Evolutionary conservation across 2,888 invertebrate genomes (phyloP), one percentile per base, ranked within the genome.

Genomic region (Coleophora flavipennella): DNA sequence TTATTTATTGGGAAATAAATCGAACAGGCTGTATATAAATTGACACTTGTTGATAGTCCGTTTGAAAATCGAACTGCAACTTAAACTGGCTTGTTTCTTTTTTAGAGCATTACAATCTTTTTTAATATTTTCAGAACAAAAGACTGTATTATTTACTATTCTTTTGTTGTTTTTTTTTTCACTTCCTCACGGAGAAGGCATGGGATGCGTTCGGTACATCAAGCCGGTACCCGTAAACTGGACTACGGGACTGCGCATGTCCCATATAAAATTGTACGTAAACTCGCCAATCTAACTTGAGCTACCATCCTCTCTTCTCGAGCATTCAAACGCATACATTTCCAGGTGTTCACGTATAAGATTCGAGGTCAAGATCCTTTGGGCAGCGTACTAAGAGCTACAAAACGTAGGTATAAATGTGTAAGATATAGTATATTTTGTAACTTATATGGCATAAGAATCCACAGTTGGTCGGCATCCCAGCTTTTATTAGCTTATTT

Each of bases 401-500:
- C 51, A 55, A 51, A 63, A 50, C 58, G 57, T 55, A 56, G 50
- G 50, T 51, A 49, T 48, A 48, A 39, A 39, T 20, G 6, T 20
- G 6, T 20, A 20, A 20, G 20, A 4, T n/a, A n/a, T n/a, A n/a
- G 39, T 49, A 49, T 50, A 55, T 50, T 50, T 45, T 49, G 45
- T 43, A 50, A 51, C 42, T 54, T 20, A 50, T 54, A 58, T 55
- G 20, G 56, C 57, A 60, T 44, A 40, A 40, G 72, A 73, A 69
- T 64, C 81, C 69, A 80, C 79, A 80, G 79, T 76, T 79, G 80
- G 79, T 79, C 73, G 55, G 51, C 6, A 20, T 20, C 3, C n/a
- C 6, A 20, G 20, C 20, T 20, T 20, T 20, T 20, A 20, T 20
- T 20, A 20, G 20, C 20, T 6, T 20, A 20, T 20, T 3, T 20